Conservation (phyloP, 2,797 vertebrate species). For the Channa striata region DNA sequence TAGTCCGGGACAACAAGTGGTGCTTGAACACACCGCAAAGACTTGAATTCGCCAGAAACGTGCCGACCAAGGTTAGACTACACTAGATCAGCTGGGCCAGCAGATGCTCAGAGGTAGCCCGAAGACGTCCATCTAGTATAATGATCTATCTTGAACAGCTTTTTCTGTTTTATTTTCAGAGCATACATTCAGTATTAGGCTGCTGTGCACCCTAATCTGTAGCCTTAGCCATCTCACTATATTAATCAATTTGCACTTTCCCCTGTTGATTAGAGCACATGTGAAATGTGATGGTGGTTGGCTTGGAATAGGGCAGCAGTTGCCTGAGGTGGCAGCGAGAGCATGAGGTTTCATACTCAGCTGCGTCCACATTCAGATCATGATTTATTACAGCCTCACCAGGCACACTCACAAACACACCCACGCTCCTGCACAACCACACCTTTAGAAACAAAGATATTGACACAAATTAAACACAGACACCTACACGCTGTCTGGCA, state of each 20-base stretch:
- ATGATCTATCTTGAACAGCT: conserved; percentile 63
- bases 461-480: conserved; percentile 38
- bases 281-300: conserved; percentile 77
- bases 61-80: too few relatives aligned
- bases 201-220: conserved; percentile 72
- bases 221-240: conserved; percentile 79
- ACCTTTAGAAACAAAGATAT: conserved; percentile 52
- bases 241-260: conserved; percentile 86
- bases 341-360: conserved; percentile 76
- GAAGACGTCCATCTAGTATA: conserved; percentile 52
- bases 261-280: conserved; percentile 81
- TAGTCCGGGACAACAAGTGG: conserved; percentile 43
- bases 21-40: conserved; percentile 39
- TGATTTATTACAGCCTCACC: conserved; percentile 86
- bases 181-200: conserved; percentile 72
- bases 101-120: too few relatives aligned
- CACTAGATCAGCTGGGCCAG: too few relatives aligned
- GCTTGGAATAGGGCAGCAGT: conserved; percentile 80
- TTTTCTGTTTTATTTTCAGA: conserved; percentile 71
- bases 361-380: conserved; percentile 79
- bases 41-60: too few relatives aligned
- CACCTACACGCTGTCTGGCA: conserved; percentile 72
- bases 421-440: conserved; percentile 42
- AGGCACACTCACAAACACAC: conserved; percentile 46
- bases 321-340: conserved; percentile 81